Base-by-base conservation (phyloP, 2,888 invertebrate genomes). In the Caenorhabditis sp. region DNA sequence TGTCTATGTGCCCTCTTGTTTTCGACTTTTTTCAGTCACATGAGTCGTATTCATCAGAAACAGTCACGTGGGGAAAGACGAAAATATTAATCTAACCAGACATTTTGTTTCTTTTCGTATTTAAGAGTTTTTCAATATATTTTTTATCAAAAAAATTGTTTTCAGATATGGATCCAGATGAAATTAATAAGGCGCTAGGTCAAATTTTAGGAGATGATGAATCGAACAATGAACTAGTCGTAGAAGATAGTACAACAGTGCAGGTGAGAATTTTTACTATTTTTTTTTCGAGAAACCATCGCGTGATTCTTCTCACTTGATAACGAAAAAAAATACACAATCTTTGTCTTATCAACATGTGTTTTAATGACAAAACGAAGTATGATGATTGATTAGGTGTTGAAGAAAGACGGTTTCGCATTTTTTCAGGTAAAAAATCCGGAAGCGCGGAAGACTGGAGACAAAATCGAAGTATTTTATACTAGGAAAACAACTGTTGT, bases 401-500 rank as follows among this genome's bases (percentile, higher is more conserved):
- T 21, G 23, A 52, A 52, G 12, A 52, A 21, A 12, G 31, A 31
- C 31, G 31, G 31, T 31, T 31, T 31, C 31, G 31, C 31, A 31
- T 7, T 52, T 36, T 64, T 72, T 69, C 53, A 79, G 79, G 76
- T 79, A 10, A 76, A 70, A 70, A 79, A 79, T 61, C 79, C 79
- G 59, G 75, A 69, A 14, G 79, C 79, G 1, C 52, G 79, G 25
- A 79, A 79, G 53, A 79, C 76, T 12, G 79, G 79, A 10, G 79
- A 79, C 49, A 70, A 72, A 31, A 79, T 79, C 54, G 79, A 79
- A 63, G 79, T 79, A 20, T 71, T 74, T 56, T 74, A 76, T n/a
- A 68, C 74, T 1, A 59, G 79, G 10, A 79, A 76, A 54, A 82
- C 78, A 49, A 84, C 81, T 1, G 77, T 81, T 25, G 76, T 82